Base-by-base conservation (phyloP, 2,113 vertebrate genomes). In the Lota lota region DNA sequence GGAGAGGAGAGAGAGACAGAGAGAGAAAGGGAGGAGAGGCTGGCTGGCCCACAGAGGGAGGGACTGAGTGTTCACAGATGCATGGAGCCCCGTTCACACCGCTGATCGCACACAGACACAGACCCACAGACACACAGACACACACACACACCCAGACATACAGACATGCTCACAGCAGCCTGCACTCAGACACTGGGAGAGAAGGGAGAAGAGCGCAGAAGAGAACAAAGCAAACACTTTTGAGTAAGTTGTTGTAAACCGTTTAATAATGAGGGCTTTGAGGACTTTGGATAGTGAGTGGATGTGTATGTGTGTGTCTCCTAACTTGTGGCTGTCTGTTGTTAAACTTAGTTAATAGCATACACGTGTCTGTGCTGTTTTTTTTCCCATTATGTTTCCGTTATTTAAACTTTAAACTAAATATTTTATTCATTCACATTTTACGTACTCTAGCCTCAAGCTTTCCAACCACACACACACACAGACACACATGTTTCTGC, bases 31-130 rank as follows among this genome's bases (percentile, higher is more conserved):
- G 83, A 83, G 80, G 76, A 88, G 80, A 88, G 82, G 70, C 78
- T 87, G 80, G 68, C 75, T 80, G 64, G 53, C 40, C 67, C 18
- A 53, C 72, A 75, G 81, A 85, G 80, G 80, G 83, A 81, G 79
- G 84, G 77, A 79, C 81, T 69, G 70, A 69, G 66, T 78, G 79
- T 62, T 65, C 74, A 81, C 76, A 76, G 70, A 84, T 56, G 87
- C 86, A 89, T 91, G 89, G 88, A 88, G 86, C 84, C 89, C 79
- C 85, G 88, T 86, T 88, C 86, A 87, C 86, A 75, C 75, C 71
- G 80, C 81, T 86, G 64, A 84, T 88, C 80, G 88, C 83, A 79
- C 82, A 84, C n/a, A 81, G 40, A 65, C 40, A 63, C 58, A 60
- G 18, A 60, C 58, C 22, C 58, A 60, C 58, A 60, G 20, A 60